Evolutionary conservation across 2,888 invertebrate genomes (phyloP).

Genomic region (Aphodius granarius): DNA sequence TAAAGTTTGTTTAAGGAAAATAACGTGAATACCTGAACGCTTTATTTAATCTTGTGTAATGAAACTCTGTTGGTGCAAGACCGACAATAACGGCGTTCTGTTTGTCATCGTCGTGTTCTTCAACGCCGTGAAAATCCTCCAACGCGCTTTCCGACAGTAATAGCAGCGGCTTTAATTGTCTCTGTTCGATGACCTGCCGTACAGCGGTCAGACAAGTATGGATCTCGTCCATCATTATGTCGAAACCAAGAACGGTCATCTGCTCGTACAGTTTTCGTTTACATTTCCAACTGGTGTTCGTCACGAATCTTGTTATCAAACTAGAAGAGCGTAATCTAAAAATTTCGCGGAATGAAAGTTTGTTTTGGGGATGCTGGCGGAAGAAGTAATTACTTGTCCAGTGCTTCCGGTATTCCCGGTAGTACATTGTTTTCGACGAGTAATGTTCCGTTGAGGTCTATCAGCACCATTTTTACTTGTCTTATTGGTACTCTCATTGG

Average conservation of each 20-base stretch:
- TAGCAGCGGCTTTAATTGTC: constrained; percentile 68
- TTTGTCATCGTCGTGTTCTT: constrained; percentile 43
- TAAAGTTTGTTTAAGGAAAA: background rate
- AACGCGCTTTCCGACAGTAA: constrained; percentile 72
- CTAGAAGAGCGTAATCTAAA: constrained; percentile 61
- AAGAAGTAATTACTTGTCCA: constrained; percentile 59
- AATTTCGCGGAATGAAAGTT: constrained; percentile 6
- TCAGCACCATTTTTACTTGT: constrained; percentile 62
- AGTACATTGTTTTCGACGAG: constrained; percentile 75
- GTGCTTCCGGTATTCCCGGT: constrained; percentile 68
- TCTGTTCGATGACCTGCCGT: constrained; percentile 58
- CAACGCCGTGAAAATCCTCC: constrained; percentile 71
- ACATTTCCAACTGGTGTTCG: constrained; percentile 85
- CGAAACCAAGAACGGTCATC: constrained; percentile 68
- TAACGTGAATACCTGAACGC: constrained; percentile 73
- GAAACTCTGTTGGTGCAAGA: constrained; percentile 75
- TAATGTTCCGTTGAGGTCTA: constrained; percentile 82
- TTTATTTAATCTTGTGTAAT: constrained; percentile 70
- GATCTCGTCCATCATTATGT: constrained; percentile 67
- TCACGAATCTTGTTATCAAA: constrained; percentile 73
- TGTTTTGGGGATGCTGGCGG: background rate
- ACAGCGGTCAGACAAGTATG: constrained; percentile 78
- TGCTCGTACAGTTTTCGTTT: constrained; percentile 62
- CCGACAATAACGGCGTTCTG: constrained; percentile 78
- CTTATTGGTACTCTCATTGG: constrained; percentile 13